Evolutionary conservation across 92 coral and sea anemone species (phyloP).

Genomic region (Umimayanthus chanpuru): DNA sequence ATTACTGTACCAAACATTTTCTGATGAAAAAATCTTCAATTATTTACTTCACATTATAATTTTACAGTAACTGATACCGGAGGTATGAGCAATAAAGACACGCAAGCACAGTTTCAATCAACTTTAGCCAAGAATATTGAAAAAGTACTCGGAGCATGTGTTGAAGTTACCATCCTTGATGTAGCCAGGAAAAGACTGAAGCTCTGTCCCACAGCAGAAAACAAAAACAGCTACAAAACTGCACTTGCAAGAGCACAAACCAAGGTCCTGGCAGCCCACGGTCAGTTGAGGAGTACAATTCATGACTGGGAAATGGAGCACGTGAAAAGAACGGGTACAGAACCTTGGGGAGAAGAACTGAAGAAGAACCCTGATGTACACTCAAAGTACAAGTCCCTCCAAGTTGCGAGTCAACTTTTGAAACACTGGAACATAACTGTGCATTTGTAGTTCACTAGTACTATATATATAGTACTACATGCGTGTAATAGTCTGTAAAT

Average conservation of each 20-base stretch:
- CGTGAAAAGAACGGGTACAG: neutral
- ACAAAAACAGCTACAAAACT: neutral
- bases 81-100: neutral
- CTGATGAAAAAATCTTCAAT: neutral
- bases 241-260: constrained; percentile 5
- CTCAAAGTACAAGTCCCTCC: constrained; percentile 23
- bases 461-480: neutral
- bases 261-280: constrained; percentile 11
- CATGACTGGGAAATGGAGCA: constrained; percentile 1
- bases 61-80: neutral
- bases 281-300: neutral
- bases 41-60: neutral
- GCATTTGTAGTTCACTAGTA: constrained; percentile 1
- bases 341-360: constrained; percentile 29
- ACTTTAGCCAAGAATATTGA: constrained; percentile 1
- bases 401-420: constrained; percentile 19
- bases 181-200: neutral
- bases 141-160: constrained; percentile 1
- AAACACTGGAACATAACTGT: constrained; percentile 35
- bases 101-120: neutral
- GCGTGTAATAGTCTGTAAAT: neutral
- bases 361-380: neutral
- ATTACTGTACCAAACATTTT: neutral
- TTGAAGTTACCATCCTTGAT: constrained; percentile 3
- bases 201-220: constrained; percentile 8